phyloP scores from a whole-genome alignment of 2,797 vertebrate species.

The Staurois parvus region DNA sequence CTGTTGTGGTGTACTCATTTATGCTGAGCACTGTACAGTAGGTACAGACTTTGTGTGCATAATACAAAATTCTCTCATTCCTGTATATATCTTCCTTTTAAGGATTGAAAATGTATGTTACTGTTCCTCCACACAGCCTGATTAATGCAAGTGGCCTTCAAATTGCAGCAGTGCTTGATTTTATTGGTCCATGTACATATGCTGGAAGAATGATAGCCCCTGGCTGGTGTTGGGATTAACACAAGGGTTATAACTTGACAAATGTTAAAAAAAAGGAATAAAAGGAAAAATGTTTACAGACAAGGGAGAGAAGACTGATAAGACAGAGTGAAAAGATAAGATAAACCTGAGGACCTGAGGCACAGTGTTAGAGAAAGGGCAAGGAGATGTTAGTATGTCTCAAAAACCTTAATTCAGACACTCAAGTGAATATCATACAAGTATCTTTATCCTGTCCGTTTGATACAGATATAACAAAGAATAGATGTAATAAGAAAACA shows the following conservation, averaged over 20 bases:
- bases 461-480: background rate
- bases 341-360: conserved; percentile 42
- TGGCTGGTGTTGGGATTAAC: conserved; percentile 54
- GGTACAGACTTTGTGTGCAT: too few relatives aligned
- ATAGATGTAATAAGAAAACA: too few relatives aligned
- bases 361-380: conserved; percentile 59
- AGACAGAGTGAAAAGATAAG: conserved; percentile 28
- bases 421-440: conserved; percentile 13
- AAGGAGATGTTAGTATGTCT: conserved; percentile 33
- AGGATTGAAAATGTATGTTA: background rate
- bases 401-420: background rate
- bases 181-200: background rate
- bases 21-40: too few relatives aligned
- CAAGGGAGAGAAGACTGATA: conserved; percentile 30
- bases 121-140: background rate
- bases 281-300: conserved; percentile 61
- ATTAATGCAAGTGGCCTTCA: background rate
- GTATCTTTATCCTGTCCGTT: conserved; percentile 14
- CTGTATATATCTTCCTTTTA: background rate
- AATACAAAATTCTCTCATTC: background rate
- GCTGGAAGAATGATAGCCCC: conserved; percentile 39
- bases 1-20: too few relatives aligned
- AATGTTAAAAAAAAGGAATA: conserved; percentile 60
- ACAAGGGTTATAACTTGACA: conserved; percentile 49
- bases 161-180: too few relatives aligned